Base-by-base conservation (phyloP, 2,113 vertebrate species). In the Chloropsis cyanopogon region DNA sequence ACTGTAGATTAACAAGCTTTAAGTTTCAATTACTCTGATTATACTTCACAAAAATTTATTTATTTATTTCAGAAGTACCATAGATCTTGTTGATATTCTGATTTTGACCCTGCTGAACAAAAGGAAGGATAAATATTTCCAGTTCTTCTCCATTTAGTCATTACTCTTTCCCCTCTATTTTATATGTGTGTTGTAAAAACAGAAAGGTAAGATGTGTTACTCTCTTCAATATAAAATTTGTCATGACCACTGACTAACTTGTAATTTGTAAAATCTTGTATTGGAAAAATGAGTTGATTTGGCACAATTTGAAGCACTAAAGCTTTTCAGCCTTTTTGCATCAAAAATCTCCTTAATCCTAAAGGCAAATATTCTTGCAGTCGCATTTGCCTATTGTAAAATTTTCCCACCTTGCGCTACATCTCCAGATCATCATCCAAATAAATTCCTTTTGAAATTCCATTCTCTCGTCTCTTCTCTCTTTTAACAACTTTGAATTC, bases 11-110 rank as follows among this genome's bases (percentile, higher is more conserved):
- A 93, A 80, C 53, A 78, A 89, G n/a, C 1, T 87, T 88, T 63
- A 92, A 25, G 22, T 73, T 92, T 25, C 9, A 93, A 53, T 96
- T 91, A 71, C 28, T 82, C 35, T 83, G 68, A 90, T 90, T 88
- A 75, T 65, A 54, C 59, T 87, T 92, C 29, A 69, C 5, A 90
- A 92, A 90, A 84, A 54, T 1, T 86, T 60, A 47, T 66, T 89
- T 89, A 71, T 86, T 92, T 95, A 33, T 85, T 52, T 21, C 29
- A 92, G 52, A 82, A 80, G 3, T 72, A 71, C 13, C 14, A 60
- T 35, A 66, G 33, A 86, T 88, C 57, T 76, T 78, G 21, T 54
- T 82, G 39, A 50, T 73, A 69, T 35, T 88, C 29, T 73, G 39
- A 87, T 91, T 85, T 92, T 73, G 22, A 70, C 25, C 10, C 29